Evolutionary conservation across 2,888 invertebrate genomes (phyloP).

Genomic region (Pseudeuparius sepicola): DNA sequence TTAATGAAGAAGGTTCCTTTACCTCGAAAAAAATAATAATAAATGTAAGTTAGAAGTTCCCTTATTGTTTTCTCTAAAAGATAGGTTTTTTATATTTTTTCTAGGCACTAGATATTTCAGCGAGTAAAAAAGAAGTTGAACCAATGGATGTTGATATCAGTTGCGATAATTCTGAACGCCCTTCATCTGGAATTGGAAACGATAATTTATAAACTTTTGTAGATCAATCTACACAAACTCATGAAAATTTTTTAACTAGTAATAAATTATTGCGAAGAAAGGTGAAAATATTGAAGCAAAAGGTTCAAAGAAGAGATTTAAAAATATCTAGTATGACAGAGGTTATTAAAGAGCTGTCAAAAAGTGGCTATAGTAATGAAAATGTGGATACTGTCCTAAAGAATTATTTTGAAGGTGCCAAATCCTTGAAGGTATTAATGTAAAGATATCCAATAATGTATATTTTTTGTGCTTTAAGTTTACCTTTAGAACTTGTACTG

Average conservation of each 20-base stretch:
- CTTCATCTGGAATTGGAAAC: too few species aligned
- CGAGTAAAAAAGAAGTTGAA: neutral
- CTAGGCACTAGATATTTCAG: too few species aligned
- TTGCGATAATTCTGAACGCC: too few species aligned
- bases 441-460: neutral
- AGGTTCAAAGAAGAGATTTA: constrained; percentile 13
- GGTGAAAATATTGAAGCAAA: constrained; percentile 15
- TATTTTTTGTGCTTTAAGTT: constrained; percentile 17
- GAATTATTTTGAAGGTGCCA: constrained; percentile 18
- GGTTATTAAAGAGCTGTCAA: constrained; percentile 13
- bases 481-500: constrained; percentile 19
- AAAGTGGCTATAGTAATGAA: constrained; percentile 17
- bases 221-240: neutral
- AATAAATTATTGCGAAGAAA: constrained; percentile 3
- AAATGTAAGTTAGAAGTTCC: too few species aligned
- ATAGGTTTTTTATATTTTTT: too few species aligned
- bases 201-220: neutral
- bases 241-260: neutral
- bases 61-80: too few species aligned
- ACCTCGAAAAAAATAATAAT: neutral
- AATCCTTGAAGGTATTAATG: neutral
- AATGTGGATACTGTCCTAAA: constrained; percentile 16
- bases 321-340: constrained; percentile 17
- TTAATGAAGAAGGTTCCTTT: neutral
- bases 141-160: too few species aligned